A percentile compares a stretch with the other conserved stretches of the same genome.
Conservation (phyloP, 2,888 invertebrate species). For the Xylota segnis region DNA sequence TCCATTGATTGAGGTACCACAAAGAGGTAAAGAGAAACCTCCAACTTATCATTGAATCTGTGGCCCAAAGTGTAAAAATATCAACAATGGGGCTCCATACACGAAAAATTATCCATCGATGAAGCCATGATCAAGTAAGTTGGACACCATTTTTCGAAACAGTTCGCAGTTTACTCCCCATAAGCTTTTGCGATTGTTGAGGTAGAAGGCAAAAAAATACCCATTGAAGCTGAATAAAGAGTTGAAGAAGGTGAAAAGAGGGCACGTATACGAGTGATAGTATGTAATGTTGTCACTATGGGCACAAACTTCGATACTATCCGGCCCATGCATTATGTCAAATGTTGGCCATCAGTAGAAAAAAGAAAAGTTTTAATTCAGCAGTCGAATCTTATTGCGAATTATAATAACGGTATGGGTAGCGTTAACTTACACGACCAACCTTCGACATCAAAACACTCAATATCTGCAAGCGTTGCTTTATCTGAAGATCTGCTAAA, state of each 20-base stretch:
- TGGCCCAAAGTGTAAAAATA: too few relatives aligned
- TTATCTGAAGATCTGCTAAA: slow-evolving; percentile 23
- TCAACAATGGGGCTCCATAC: too few relatives aligned
- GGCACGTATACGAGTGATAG: slow-evolving; percentile 9
- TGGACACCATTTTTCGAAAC: slow-evolving; percentile 20
- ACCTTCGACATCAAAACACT: slow-evolving; percentile 16
- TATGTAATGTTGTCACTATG: slow-evolving; percentile 17
- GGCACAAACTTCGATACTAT: slow-evolving; percentile 32
- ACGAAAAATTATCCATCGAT: slow-evolving; percentile 27
- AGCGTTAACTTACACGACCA: slow-evolving; percentile 4
- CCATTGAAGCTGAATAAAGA: slow-evolving; percentile 23
- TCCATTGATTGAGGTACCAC: too few relatives aligned
- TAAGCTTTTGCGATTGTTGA: background rate
- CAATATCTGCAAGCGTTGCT: slow-evolving; percentile 27
- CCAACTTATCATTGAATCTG: too few relatives aligned
- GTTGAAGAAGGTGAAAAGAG: slow-evolving; percentile 10
- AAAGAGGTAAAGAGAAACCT: too few relatives aligned
- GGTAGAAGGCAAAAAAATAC: slow-evolving; percentile 19
- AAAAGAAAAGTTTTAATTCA: slow-evolving; percentile 28
- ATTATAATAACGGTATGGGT: slow-evolving; percentile 7
- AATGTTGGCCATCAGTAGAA: slow-evolving; percentile 31
- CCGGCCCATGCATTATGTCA: slow-evolving; percentile 29
- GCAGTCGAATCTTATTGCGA: slow-evolving; percentile 1
- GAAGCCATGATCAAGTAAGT: slow-evolving; percentile 13
- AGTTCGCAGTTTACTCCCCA: slow-evolving; percentile 14